Evolutionary conservation across 2,797 vertebrate genomes (phyloP).

Genomic region (Champsocephalus esox): DNA sequence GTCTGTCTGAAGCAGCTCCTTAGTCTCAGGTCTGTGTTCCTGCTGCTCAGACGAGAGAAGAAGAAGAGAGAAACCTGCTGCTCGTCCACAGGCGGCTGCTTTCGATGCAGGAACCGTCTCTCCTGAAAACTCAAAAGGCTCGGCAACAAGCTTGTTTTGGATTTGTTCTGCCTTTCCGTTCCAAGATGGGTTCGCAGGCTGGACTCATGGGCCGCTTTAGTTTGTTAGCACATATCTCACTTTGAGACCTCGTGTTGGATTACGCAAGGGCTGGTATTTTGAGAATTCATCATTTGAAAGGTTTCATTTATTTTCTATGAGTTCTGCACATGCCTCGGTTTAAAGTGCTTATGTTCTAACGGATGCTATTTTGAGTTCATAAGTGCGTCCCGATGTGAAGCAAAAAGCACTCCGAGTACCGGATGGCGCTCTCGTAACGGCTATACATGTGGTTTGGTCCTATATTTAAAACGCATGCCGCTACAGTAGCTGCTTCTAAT

Average conservation of each 20-base stretch:
- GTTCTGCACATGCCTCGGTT: too few species aligned
- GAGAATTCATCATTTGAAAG: neutral
- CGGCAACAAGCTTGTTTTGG: constrained; percentile 39
- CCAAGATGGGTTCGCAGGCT: neutral
- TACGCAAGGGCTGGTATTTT: neutral
- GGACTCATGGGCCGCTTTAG: neutral
- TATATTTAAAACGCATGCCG: too few species aligned
- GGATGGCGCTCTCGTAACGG: too few species aligned
- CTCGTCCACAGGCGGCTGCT: constrained; percentile 57
- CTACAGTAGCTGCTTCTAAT: too few species aligned
- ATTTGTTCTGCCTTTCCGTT: constrained; percentile 7
- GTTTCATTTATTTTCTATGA: neutral
- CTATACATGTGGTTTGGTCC: too few species aligned
- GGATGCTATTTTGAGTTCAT: too few species aligned
- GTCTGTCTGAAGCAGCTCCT: constrained; percentile 51
- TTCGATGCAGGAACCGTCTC: constrained; percentile 18
- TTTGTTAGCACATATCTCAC: constrained; percentile 1
- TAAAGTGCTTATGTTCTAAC: too few species aligned
- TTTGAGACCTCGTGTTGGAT: neutral
- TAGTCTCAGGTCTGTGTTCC: constrained; percentile 52
- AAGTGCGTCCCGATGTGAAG: too few species aligned
- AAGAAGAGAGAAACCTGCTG: constrained; percentile 31
- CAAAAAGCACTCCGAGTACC: too few species aligned
- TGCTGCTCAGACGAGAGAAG: constrained; percentile 4
- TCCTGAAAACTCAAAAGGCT: constrained; percentile 2